Base-by-base conservation (phyloP, 2,113 vertebrate genomes). In the Pao palembangensis region DNA sequence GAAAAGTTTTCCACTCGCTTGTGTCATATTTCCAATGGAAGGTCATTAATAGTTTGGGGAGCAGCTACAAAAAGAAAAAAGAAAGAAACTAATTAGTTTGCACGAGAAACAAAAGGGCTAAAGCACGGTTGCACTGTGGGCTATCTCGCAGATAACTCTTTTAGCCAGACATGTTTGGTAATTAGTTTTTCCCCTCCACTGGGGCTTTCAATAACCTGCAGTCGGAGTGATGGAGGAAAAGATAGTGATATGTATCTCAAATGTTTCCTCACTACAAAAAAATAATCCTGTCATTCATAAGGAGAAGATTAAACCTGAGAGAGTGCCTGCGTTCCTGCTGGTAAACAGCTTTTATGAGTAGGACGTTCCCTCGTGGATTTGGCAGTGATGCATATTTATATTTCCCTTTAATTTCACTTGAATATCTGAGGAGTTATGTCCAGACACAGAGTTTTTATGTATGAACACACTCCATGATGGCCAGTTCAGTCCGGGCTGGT, bases 121-220 rank as follows among this genome's bases (percentile, higher is more conserved):
- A 79, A 85, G 85, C 82, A 84, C 79, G 76, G 84, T 78, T 81
- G 81, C 79, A 86, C 85, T 87, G 81, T 78, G 25, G 87, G 84
- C 82, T 85, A 87, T 89, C 85, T 84, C 28, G 44, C 64, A 84
- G 85, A 86, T 89, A 89, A 89, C 81, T 87, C 85, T 87, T 77
- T 87, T 84, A 87, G 81, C 84, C 78, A 87, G 82, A 86, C 80
- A 86, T 75, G 69, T 81, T 87, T 88, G 55, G 78, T 89, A 89
- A 88, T 89, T 87, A 88, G 87, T 88, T 89, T 88, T 88, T 79
- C 73, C 76, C 83, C 79, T 89, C 87, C 80, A 72, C 84, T 89
- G 87, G 85, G 84, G 86, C 84, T 84, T 87, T 86, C 85, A 89
- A 85, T 87, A 89, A 89, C 87, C 79, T 89, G 82, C 82, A 86